Base-by-base conservation (phyloP, 92 coral and sea anemone species). In the Epizoanthus illoricatus region DNA sequence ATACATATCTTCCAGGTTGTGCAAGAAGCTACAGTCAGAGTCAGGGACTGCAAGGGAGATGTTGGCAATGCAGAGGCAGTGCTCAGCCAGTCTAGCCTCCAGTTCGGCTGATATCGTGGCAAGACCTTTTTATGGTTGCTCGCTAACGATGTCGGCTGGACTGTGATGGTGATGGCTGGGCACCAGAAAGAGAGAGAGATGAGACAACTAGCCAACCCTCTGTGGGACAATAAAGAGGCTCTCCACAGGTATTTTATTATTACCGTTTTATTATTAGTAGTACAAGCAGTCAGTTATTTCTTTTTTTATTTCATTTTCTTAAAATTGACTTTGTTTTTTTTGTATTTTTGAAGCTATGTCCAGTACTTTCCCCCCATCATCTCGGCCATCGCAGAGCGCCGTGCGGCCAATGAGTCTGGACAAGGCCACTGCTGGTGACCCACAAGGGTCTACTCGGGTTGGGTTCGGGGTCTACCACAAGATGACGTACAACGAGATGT, bases 101-200 rank as follows among this genome's bases (percentile, higher is more conserved):
- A 81, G 75, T 86, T 86, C 42, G 87, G 82, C 36, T 65, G 41
- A 63, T 82, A 87, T 54, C 65, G 65, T n/a, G n/a, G n/a, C n/a
- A n/a, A n/a, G n/a, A n/a, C n/a, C n/a, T n/a, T n/a, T n/a, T n/a
- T n/a, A n/a, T n/a, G n/a, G n/a, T n/a, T n/a, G n/a, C n/a, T n/a
- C n/a, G n/a, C n/a, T n/a, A n/a, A n/a, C n/a, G n/a, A n/a, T n/a
- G n/a, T n/a, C n/a, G n/a, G n/a, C n/a, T n/a, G n/a, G n/a, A n/a
- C n/a, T n/a, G n/a, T n/a, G n/a, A n/a, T n/a, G n/a, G n/a, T 84
- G 15, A 76, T 87, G 90, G 81, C 90, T 15, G 87, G 16, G 54
- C 82, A 82, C 74, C 82, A 60, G n/a, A 85, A 76, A 28, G 57
- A 71, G 7, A 17, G 79, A 0, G 56, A 64, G 10, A 75, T 8